These are phyloP conservation scores for Sturnira hondurensis DNA, from an alignment of 2,113 vertebrate species.

Conservation along the genomic window DNA sequence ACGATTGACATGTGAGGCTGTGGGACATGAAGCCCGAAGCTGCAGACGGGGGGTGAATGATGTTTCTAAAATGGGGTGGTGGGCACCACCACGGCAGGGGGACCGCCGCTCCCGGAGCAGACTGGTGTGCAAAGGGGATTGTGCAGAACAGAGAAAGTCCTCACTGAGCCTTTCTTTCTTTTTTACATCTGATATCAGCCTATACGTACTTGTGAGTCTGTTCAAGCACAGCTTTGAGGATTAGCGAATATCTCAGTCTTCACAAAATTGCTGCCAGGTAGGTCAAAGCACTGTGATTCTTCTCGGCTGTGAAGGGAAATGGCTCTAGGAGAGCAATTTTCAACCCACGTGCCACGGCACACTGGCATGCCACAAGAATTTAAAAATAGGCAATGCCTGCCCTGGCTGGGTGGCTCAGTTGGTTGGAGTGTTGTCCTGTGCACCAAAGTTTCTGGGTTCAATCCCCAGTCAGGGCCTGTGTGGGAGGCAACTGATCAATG, in stretches of 20 bases:
- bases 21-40: not conserved
- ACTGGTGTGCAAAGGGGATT: not conserved
- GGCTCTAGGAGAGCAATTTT: not conserved
- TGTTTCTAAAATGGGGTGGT: not conserved
- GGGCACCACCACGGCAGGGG: not conserved
- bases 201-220: not conserved
- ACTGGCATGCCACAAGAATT: too few species aligned
- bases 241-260: not conserved
- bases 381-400: too few species aligned
- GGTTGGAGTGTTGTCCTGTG: too few species aligned
- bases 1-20: not conserved
- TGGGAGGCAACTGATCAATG: too few species aligned
- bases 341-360: too few species aligned
- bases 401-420: too few species aligned
- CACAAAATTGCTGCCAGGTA: not conserved
- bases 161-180: not conserved
- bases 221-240: constrained; percentile 14
- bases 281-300: not conserved
- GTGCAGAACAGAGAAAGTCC: not conserved
- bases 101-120: too few species aligned
- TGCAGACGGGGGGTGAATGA: not conserved
- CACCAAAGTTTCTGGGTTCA: too few species aligned
- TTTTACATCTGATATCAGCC: not conserved
- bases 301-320: not conserved
- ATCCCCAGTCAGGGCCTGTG: too few species aligned